Base-by-base conservation (phyloP, 2,113 vertebrate species). In the Rynchops niger region DNA sequence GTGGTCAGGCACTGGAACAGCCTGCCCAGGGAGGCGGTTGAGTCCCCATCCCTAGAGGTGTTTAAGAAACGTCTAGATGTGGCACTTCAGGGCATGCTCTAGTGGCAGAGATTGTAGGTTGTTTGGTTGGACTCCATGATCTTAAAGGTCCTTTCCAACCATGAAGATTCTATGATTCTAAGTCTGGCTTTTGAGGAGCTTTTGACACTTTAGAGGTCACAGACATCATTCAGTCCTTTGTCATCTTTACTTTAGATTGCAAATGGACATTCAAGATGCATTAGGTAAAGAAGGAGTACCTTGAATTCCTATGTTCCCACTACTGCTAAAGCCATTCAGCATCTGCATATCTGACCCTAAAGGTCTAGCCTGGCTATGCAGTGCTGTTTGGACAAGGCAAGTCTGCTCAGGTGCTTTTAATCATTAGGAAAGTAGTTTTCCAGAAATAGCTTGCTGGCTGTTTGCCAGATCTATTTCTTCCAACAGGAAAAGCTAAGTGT, bases 401-500 rank as follows among this genome's bases (percentile, higher is more conserved):
- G n/a, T 62, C 86, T 62, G 29, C 43, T 66, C 85, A 80, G 76
- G 90, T 86, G 78, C 74, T 95, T 93, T 94, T 61, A 84, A 73
- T 86, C 88, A 92, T 30, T 13, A 26, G 58, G 79, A 80, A 87
- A 88, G 34, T 71, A 86, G 72, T 77, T 95, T 93, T 81, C 91
- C 81, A 84, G 56, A 94, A 94, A 73, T 88, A 86, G 91, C 62
- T 89, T 65, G 15, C 38, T 82, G 66, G 80, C 85, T 27, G 32
- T 47, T 92, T 50, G 91, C 61, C 82, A 59, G 29, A 78, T 59
- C 76, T 92, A 65, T 74, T 92, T 86, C 78, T 96, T 95, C 93
- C 11, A 0, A 83, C 84, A 95, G 91, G 91, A 97, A 96, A 90
- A 86, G 84, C 32, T 5, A 88, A 95, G 94, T 55, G 87, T 97